These are phyloP conservation scores for Lycocerus yunnanus DNA, from an alignment of 2,888 invertebrate species.

Conservation along the genomic window DNA sequence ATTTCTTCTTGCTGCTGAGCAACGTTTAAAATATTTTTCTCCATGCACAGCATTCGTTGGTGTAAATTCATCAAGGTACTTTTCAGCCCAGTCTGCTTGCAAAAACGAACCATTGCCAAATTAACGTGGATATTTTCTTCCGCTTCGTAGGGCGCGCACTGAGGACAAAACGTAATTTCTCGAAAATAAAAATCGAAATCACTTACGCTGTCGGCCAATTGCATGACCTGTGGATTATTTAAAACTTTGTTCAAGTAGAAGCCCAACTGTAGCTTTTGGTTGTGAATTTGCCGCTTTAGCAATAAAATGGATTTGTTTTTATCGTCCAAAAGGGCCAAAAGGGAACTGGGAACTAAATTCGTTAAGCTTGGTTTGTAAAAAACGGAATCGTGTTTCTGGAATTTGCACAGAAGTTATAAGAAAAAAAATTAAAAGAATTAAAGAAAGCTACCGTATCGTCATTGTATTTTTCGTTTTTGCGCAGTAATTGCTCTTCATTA, in stretches of 20 bases:
- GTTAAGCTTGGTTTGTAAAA: not conserved
- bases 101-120: constrained; percentile 44
- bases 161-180: constrained; percentile 10
- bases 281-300: constrained; percentile 43
- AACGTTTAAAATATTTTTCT: constrained; percentile 32
- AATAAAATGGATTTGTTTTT: constrained; percentile 44
- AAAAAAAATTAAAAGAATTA: not conserved
- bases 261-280: constrained; percentile 46
- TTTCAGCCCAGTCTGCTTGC: constrained; percentile 42
- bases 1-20: constrained; percentile 41
- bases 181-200: not conserved
- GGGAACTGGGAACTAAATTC: constrained; percentile 3
- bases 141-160: constrained; percentile 40
- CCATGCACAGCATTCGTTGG: constrained; percentile 42
- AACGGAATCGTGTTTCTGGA: not conserved
- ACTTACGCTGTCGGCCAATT: constrained; percentile 44
- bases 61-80: constrained; percentile 41
- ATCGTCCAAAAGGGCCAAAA: constrained; percentile 40
- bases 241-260: constrained; percentile 45
- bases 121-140: constrained; percentile 45
- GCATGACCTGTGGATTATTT: constrained; percentile 35
- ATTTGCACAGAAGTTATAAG: not conserved
- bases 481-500: not conserved
- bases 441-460: not conserved
- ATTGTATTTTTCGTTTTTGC: not conserved